Conservation (phyloP, 2,888 invertebrate species). For the Tiliacea aurago region DNA sequence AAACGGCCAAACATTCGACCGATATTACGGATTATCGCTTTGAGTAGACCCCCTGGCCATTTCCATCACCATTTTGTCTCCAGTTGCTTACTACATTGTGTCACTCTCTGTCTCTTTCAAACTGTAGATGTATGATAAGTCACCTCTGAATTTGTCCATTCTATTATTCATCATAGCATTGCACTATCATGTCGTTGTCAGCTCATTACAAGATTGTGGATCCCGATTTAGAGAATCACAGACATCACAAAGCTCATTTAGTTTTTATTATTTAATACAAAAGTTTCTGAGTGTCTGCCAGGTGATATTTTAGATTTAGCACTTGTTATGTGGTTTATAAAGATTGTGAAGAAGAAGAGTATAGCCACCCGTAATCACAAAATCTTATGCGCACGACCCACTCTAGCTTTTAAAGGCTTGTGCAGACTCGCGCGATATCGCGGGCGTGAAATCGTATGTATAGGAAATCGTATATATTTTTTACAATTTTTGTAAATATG, state of each 20-base stretch:
- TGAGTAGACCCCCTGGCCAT: neutral
- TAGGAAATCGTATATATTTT: no score
- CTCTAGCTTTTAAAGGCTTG: no score
- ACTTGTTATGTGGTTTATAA: neutral
- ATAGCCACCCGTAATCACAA: neutral
- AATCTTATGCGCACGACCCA: neutral
- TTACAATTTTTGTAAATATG: no score
- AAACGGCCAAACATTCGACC: no score
- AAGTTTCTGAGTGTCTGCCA: slow-evolving; percentile 21
- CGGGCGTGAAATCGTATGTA: no score
- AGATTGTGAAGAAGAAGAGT: no score
- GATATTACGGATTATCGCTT: no score
- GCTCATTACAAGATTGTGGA: slow-evolving; percentile 18
- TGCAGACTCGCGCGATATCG: no score
- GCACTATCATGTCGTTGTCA: slow-evolving; percentile 36
- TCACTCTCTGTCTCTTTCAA: neutral
- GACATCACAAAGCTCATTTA: slow-evolving; percentile 25
- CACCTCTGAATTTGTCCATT: slow-evolving; percentile 6
- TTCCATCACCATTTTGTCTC: neutral
- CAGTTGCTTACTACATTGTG: neutral
- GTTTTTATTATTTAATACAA: slow-evolving; percentile 18
- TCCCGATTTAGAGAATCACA: slow-evolving; percentile 33
- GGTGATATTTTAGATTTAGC: slow-evolving; percentile 26
- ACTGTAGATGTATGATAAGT: slow-evolving; percentile 10
- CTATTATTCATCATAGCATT: slow-evolving; percentile 20